Conservation (phyloP, 1,140 invertebrate species). For the Eulimnadia texana region DNA sequence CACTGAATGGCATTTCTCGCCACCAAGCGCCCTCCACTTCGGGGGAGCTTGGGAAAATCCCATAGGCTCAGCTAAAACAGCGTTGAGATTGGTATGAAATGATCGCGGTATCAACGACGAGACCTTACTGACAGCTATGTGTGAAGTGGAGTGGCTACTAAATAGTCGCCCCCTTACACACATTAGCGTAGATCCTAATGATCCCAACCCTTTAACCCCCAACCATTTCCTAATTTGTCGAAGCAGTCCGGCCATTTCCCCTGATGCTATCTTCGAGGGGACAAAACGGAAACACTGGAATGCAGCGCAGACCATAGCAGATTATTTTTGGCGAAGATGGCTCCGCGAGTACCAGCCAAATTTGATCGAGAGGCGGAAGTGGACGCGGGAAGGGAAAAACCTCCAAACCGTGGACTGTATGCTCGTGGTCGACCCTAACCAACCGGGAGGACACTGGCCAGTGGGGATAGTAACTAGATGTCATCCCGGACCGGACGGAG, state of each 20-base stretch:
- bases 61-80: conserved; percentile 13
- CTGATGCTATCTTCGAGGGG: not conserved
- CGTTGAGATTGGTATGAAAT: conserved; percentile 5
- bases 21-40: not conserved
- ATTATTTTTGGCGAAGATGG: not conserved
- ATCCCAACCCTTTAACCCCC: not conserved
- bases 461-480: not conserved
- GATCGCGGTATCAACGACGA: conserved; percentile 11
- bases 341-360: not conserved
- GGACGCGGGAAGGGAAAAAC: not conserved
- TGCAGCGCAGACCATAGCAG: not conserved
- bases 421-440: not conserved
- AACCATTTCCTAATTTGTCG: not conserved
- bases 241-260: not conserved
- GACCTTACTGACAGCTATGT: conserved; percentile 13
- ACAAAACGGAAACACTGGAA: not conserved
- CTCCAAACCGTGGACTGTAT: not conserved
- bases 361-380: not conserved
- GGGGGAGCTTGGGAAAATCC: conserved; percentile 15
- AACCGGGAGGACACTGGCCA: conserved; percentile 7
- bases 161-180: conserved; percentile 19
- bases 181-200: conserved; percentile 11
- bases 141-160: conserved; percentile 19
- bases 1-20: conserved; percentile 23
- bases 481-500: conserved; percentile 1